These are phyloP conservation scores for Neosilurus hyrtlii DNA, from an alignment of 2,797 vertebrate genomes.

Conservation along the genomic window DNA sequence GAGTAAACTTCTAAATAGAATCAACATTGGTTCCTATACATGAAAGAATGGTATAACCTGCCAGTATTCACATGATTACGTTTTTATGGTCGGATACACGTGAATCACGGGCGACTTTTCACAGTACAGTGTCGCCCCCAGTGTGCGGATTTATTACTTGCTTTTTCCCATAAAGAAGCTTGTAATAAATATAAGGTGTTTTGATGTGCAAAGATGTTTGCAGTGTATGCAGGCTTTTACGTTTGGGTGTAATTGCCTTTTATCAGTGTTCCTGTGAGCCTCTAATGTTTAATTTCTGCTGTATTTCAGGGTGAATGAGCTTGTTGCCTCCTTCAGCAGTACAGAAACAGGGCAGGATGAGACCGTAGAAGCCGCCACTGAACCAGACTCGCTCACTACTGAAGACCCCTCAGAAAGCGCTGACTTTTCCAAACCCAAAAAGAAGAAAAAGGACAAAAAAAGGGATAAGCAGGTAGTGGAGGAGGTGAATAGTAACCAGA, in stretches of 20 bases:
- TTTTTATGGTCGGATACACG: no score
- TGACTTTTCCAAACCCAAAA: constrained; percentile 58
- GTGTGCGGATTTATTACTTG: no score
- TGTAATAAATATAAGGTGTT: no score
- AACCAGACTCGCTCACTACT: constrained; percentile 17
- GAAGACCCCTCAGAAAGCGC: constrained; percentile 27
- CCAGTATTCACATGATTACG: no score
- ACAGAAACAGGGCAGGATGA: constrained; percentile 15
- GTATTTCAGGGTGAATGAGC: constrained; percentile 69
- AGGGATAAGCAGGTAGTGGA: constrained; percentile 50
- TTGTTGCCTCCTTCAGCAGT: constrained; percentile 55
- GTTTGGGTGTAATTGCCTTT: background rate
- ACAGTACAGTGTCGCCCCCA: no score
- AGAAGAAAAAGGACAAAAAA: constrained; percentile 67
- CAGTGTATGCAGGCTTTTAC: no score
- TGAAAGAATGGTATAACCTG: no score
- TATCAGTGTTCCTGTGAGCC: background rate
- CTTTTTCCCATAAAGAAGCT: no score
- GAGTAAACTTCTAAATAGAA: no score
- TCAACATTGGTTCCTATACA: no score
- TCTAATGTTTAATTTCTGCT: constrained; percentile 11
- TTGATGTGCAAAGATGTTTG: no score
- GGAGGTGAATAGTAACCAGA: background rate
- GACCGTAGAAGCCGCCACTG: constrained; percentile 33
- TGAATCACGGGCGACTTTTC: no score